Percentiles rank a stretch among this genome's conserved stretches.
Conservation (phyloP, 2,888 invertebrate species). For the Latrodectus hesperus region DNA sequence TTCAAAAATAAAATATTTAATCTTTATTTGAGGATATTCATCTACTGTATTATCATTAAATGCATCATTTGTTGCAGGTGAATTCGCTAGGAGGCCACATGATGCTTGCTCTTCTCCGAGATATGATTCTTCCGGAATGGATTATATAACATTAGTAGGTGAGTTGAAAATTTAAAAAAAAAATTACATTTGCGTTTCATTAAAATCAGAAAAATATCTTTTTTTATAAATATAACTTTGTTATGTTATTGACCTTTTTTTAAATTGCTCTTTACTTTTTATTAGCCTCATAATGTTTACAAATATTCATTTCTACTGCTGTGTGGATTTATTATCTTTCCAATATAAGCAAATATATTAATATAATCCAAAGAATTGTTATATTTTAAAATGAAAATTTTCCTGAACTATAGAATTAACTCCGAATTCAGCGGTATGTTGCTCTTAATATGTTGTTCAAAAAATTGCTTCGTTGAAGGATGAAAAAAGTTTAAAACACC, state of each 20-base stretch:
- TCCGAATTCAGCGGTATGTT: no score
- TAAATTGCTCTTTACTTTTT: not conserved
- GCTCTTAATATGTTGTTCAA: no score
- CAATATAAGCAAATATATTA: no score
- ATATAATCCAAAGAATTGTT: no score
- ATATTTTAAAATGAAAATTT: no score
- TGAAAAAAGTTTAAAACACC: no score
- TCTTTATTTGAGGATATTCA: not conserved
- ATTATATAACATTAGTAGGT: slow-evolving; percentile 92
- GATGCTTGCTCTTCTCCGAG: slow-evolving; percentile 89
- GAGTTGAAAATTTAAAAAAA: slow-evolving; percentile 75
- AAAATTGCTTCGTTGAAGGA: no score
- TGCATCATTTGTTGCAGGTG: slow-evolving; percentile 75
- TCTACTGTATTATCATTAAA: not conserved
- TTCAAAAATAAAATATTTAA: not conserved
- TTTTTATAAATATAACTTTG: not conserved
- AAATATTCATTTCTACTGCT: no score
- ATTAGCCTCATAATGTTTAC: no score
- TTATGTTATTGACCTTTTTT: not conserved
- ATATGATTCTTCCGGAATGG: slow-evolving; percentile 86
- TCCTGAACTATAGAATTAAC: no score
- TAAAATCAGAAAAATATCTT: not conserved
- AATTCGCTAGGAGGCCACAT: slow-evolving; percentile 85
- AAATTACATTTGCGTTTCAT: not conserved
- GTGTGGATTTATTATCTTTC: no score